phyloP scores from a whole-genome alignment of 2,797 vertebrate species.

The Gymnocypris eckloni region DNA sequence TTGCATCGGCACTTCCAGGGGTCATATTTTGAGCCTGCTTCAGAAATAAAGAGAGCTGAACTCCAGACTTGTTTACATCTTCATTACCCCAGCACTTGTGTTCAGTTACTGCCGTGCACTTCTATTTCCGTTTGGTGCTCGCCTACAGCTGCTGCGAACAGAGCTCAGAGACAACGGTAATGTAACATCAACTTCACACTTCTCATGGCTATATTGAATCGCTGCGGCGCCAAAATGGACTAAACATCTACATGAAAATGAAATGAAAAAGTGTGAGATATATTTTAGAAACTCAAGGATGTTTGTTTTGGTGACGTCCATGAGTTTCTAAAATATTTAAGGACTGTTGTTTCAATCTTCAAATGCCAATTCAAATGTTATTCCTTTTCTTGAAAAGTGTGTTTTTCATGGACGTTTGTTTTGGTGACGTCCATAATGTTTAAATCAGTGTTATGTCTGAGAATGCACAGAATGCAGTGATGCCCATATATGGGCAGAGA shows the following conservation, averaged over 20 bases:
- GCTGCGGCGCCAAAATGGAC: background rate
- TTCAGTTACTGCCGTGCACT: conserved; percentile 2
- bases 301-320: conserved; percentile 46
- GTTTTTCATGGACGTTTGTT: conserved; percentile 2
- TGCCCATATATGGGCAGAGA: conserved; percentile 40
- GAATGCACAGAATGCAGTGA: conserved; percentile 44
- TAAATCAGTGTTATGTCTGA: conserved; percentile 42
- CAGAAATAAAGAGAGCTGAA: conserved; percentile 25
- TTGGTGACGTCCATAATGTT: conserved; percentile 40
- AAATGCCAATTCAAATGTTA: too few relatives aligned
- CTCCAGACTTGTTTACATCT: conserved; percentile 32
- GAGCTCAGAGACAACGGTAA: conserved; percentile 23
- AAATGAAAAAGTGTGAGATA: background rate
- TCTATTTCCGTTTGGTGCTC: conserved; percentile 5
- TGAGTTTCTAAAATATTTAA: background rate
- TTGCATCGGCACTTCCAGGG: conserved; percentile 34
- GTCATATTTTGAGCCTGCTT: conserved; percentile 27
- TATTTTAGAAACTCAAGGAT: background rate
- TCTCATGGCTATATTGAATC: background rate
- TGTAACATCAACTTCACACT: conserved; percentile 16
- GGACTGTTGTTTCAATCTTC: too few relatives aligned
- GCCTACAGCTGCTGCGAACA: conserved; percentile 34
- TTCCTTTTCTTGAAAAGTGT: too few relatives aligned
- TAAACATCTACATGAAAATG: background rate
- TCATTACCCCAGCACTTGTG: conserved; percentile 26